Evolutionary conservation across 2,113 vertebrate genomes (phyloP).

Genomic region (Loxodonta africana): DNA sequence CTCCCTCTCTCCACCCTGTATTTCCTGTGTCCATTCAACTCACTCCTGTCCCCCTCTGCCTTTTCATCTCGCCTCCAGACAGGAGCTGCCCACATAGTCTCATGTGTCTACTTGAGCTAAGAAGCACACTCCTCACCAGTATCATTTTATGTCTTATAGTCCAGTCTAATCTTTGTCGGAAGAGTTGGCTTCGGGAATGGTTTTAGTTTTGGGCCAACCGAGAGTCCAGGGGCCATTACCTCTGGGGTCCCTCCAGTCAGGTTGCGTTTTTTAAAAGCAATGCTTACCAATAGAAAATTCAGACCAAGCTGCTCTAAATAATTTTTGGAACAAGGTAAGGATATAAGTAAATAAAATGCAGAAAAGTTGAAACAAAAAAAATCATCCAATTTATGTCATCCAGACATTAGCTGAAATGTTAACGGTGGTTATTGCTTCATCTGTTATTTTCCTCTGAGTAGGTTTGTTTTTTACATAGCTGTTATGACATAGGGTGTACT

Average conservation of each 20-base stretch:
- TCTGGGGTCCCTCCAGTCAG: background rate
- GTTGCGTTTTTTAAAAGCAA: background rate
- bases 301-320: background rate
- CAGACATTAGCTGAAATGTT: background rate
- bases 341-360: background rate
- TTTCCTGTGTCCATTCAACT: too few relatives aligned
- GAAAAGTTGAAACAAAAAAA: background rate
- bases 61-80: too few relatives aligned
- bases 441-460: background rate
- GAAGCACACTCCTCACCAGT: too few relatives aligned
- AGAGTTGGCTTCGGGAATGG: too few relatives aligned
- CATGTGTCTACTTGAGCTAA: too few relatives aligned
- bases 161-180: too few relatives aligned
- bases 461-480: background rate
- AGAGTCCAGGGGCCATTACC: too few relatives aligned
- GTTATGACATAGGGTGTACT: background rate
- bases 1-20: too few relatives aligned
- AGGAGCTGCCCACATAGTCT: too few relatives aligned
- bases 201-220: too few relatives aligned
- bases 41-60: too few relatives aligned
- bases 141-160: too few relatives aligned
- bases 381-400: background rate
- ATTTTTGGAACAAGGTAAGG: constrained; percentile 19
- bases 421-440: background rate
- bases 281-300: background rate